Percentiles rank a stretch among this genome's conserved stretches.
phyloP scores from a whole-genome alignment of 2,113 vertebrate genomes.

The Lagopus muta region DNA sequence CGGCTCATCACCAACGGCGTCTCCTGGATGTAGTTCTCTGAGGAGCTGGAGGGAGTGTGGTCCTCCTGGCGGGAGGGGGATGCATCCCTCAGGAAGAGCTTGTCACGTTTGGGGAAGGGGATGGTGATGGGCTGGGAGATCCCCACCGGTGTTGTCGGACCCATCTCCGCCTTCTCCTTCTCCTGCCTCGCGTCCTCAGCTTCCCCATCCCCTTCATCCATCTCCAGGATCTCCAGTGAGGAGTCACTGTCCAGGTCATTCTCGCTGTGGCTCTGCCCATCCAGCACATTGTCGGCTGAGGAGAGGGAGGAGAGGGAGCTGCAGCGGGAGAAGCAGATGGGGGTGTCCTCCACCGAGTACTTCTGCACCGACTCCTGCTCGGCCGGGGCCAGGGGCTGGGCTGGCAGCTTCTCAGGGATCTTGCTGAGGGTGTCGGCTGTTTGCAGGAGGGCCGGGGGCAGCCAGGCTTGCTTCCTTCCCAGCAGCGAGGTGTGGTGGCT shows the following conservation, averaged over 20 bases:
- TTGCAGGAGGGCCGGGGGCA: slow-evolving; percentile 72
- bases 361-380: slow-evolving; percentile 90
- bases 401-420: slow-evolving; percentile 80
- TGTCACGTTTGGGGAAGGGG: slow-evolving; percentile 77
- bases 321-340: slow-evolving; percentile 93
- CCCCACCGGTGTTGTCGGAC: background rate
- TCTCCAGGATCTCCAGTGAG: slow-evolving; percentile 92
- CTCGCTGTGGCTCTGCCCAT: slow-evolving; percentile 86
- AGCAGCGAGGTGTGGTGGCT: background rate
- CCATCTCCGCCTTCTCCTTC: slow-evolving; percentile 65
- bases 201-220: slow-evolving; percentile 80
- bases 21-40: slow-evolving; percentile 96
- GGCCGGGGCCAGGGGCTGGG: slow-evolving; percentile 56
- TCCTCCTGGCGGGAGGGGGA: slow-evolving; percentile 85
- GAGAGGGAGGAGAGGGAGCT: slow-evolving; percentile 96
- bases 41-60: slow-evolving; percentile 93
- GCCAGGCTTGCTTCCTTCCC: slow-evolving; percentile 86
- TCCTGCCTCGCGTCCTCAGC: slow-evolving; percentile 62
- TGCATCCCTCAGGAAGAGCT: slow-evolving; percentile 76
- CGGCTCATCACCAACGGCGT: slow-evolving; percentile 95
- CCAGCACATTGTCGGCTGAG: slow-evolving; percentile 86
- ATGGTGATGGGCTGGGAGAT: slow-evolving; percentile 82
- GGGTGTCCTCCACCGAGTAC: slow-evolving; percentile 89
- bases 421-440: slow-evolving; percentile 78
- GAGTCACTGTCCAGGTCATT: slow-evolving; percentile 85